phyloP scores from a whole-genome alignment of 2,888 invertebrate species.

The Trilocha varians region DNA sequence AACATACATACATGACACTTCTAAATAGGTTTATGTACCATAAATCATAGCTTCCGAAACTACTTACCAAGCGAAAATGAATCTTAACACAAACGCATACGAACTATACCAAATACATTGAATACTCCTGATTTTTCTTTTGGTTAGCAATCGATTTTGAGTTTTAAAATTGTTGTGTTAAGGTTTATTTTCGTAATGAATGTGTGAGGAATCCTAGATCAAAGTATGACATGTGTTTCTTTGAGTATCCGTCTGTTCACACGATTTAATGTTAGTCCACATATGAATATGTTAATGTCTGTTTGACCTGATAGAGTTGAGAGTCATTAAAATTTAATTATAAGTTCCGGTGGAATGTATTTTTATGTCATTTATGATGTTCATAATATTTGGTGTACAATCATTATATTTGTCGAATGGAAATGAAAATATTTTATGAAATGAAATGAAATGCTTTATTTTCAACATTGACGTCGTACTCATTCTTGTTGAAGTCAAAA shows the following conservation, averaged over 20 bases:
- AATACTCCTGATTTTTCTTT: too few species aligned
- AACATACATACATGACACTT: background rate
- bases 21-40: background rate
- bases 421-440: too few species aligned
- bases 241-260: conserved; percentile 7
- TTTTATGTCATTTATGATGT: background rate
- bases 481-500: too few species aligned
- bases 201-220: background rate
- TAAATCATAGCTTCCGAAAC: background rate
- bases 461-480: too few species aligned
- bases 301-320: background rate
- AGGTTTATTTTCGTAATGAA: background rate
- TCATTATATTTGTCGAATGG: too few species aligned
- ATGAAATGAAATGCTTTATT: too few species aligned
- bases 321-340: background rate
- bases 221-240: conserved; percentile 16
- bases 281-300: background rate
- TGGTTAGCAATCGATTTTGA: background rate
- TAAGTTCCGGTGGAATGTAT: background rate
- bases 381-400: too few species aligned
- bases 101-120: too few species aligned
- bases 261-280: conserved; percentile 6
- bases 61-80: background rate
- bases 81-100: background rate
- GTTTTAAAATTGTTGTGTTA: background rate